These are phyloP conservation scores for Hirundichthys speculiger DNA, from an alignment of 2,113 vertebrate genomes.

Conservation along the genomic window DNA sequence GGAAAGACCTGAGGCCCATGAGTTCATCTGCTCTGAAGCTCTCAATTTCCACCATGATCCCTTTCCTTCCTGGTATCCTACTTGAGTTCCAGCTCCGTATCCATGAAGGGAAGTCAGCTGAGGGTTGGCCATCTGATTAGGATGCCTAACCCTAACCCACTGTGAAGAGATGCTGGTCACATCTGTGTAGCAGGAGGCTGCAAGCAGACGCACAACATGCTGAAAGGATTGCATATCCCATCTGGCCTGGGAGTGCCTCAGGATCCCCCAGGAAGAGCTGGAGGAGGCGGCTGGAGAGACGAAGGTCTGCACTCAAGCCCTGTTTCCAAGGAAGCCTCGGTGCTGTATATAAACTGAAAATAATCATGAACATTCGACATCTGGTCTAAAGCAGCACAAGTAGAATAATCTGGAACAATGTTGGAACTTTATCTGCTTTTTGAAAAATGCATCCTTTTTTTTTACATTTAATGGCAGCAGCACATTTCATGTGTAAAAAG, in stretches of 20 bases:
- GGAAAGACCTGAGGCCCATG: neutral
- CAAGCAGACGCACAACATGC: neutral
- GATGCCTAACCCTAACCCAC: slow-evolving; percentile 13
- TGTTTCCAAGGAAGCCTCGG: neutral
- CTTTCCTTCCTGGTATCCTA: neutral
- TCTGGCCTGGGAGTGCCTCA: neutral
- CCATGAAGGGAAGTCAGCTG: neutral
- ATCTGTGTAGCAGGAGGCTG: slow-evolving; percentile 1
- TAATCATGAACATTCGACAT: too few species aligned
- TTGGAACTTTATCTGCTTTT: too few species aligned
- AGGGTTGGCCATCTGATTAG: slow-evolving; percentile 10
- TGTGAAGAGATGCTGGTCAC: slow-evolving; percentile 22
- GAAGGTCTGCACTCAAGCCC: neutral
- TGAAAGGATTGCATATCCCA: slow-evolving; percentile 12
- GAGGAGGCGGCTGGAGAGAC: slow-evolving; percentile 3
- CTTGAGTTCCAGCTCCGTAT: neutral
- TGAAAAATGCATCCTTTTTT: too few species aligned
- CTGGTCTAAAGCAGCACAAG: too few species aligned
- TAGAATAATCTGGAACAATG: too few species aligned
- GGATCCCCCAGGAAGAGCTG: slow-evolving; percentile 18
- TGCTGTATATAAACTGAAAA: neutral
- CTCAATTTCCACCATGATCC: neutral
- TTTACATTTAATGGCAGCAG: too few species aligned
- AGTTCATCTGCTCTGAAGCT: neutral
- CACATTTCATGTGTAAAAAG: too few species aligned